Evolutionary conservation across 2,888 invertebrate genomes (phyloP), one percentile per base, ranked within the genome.

Genomic region (Drosophila conformis): DNA sequence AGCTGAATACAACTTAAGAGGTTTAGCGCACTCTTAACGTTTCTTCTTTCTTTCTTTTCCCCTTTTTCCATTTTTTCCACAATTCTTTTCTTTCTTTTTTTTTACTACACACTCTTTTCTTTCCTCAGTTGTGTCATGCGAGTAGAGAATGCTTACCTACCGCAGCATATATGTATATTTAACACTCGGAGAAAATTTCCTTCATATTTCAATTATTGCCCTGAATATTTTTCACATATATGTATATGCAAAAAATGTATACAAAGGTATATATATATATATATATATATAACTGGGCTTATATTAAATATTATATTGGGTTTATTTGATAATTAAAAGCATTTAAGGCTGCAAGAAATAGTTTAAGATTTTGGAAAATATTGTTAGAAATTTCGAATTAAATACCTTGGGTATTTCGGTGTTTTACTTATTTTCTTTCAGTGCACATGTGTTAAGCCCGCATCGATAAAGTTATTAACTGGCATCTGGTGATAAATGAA

Each of bases 1-100:
- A 90, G 90, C 80, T 87, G 90, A 90, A 86, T 88, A 70, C 89
- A 87, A 87, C 82, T 82, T 87, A 87, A 87, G 87, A 90, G 90
- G 90, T 88, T 87, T 90, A 90, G 87, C 87, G 87, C 88, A 72
- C 83, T 79, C 77, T 76, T 73, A 76, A 73, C 82, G 77, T 84
- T 72, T 76, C 70, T 73, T 53, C 29, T 53, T 36, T 15, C 42
- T 27, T 27, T 27, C 15, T 73, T 27, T 27, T 53, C 31, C 21
- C 42, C 15, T 73, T 66, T 48, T 66, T 60, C 35, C 35, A 25
- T 27, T n/a, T 49, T 54, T 70, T 15, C 31, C 21, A 25, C 49
- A 49, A 21, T 54, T 69, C 48, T 69, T 66, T 52, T 38, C 38
- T 31, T 25, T 56, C 58, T 54, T 69, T 66, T 64, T 64, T 36